Evolutionary conservation across 2,797 vertebrate genomes (phyloP).

Genomic region (Epinephelus malabaricus): DNA sequence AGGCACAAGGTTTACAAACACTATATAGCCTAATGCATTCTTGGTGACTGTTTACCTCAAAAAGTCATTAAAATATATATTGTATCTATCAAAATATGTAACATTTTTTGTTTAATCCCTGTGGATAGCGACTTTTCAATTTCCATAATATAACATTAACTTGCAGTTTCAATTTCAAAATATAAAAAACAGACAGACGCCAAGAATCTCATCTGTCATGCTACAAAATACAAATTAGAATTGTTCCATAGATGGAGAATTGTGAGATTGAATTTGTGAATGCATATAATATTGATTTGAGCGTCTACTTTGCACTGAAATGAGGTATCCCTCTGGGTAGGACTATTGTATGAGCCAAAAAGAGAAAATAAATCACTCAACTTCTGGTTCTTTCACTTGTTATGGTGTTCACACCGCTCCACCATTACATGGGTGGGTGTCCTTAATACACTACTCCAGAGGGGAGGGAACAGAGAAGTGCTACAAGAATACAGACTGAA

Average conservation of each 20-base stretch:
- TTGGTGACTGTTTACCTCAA: neutral
- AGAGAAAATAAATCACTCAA: neutral
- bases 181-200: neutral
- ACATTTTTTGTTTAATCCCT: conserved; percentile 1
- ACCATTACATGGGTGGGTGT: conserved; percentile 34
- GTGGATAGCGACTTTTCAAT: neutral
- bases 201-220: conserved; percentile 30
- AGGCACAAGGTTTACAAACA: neutral
- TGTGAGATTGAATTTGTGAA: conserved; percentile 42
- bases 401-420: conserved; percentile 10
- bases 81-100: conserved; percentile 15
- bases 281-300: conserved; percentile 45
- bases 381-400: conserved; percentile 35
- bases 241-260: conserved; percentile 15
- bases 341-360: conserved; percentile 15
- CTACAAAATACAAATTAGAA: conserved; percentile 38
- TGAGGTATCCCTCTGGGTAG: conserved; percentile 19
- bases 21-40: neutral
- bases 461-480: conserved; percentile 30
- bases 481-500: conserved; percentile 47
- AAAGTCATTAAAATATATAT: conserved; percentile 24
- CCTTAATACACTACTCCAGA: conserved; percentile 25
- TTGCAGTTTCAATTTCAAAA: conserved; percentile 41
- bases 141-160: conserved; percentile 20
- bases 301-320: conserved; percentile 32